These are phyloP conservation scores for Aleadryas rufinucha DNA, from an alignment of 2,113 vertebrate genomes.

Conservation along the genomic window DNA sequence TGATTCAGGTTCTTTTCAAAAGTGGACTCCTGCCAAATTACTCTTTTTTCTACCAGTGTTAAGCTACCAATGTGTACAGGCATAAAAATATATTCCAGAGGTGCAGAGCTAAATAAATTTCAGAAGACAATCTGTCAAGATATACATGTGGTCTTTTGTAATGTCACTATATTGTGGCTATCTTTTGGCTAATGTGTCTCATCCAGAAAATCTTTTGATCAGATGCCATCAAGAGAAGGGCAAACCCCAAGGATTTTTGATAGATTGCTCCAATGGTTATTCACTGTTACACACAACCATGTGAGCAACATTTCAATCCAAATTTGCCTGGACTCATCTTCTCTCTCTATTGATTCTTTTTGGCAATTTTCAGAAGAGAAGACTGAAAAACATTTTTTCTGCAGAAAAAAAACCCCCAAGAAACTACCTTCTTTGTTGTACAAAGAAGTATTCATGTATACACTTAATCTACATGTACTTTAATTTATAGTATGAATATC, in stretches of 20 bases:
- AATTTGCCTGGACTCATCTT: not conserved
- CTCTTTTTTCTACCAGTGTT: not conserved
- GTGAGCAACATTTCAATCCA: not conserved
- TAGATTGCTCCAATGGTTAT: not conserved
- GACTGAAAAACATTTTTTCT: not conserved
- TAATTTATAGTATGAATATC: not conserved
- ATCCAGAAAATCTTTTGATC: not conserved
- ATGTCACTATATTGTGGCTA: not conserved
- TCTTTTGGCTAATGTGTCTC: not conserved
- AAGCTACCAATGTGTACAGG: not conserved
- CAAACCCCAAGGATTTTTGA: not conserved
- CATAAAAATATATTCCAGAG: not conserved
- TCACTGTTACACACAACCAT: not conserved
- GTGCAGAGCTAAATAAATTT: not conserved
- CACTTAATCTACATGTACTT: not conserved
- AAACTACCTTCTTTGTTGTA: not conserved
- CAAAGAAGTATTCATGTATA: not conserved
- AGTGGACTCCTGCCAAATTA: not conserved
- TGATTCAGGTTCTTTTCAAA: not conserved
- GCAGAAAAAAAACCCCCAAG: not conserved
- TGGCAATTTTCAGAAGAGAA: not conserved
- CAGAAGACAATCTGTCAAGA: not conserved
- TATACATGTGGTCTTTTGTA: not conserved
- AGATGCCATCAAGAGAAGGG: not conserved
- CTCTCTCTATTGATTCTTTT: not conserved